phyloP scores from a whole-genome alignment of 2,797 vertebrate genomes.

The Gambusia yucatana region DNA sequence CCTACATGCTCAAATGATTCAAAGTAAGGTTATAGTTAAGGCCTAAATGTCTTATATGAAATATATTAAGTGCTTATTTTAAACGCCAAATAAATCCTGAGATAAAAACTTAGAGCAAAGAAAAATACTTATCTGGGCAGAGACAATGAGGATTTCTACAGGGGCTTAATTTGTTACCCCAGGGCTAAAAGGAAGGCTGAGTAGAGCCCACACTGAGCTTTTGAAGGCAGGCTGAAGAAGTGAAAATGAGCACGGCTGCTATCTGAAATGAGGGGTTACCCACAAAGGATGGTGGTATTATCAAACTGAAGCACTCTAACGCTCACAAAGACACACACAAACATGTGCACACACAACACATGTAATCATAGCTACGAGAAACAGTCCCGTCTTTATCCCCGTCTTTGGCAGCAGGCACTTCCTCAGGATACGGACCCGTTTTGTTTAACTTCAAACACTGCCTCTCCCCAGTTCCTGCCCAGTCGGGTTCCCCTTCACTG shows the following conservation, averaged over 20 bases:
- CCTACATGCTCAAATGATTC: slow-evolving; percentile 40
- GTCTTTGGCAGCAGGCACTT: slow-evolving; percentile 76
- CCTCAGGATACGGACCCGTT: slow-evolving; percentile 75
- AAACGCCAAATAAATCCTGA: slow-evolving; percentile 62
- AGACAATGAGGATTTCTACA: slow-evolving; percentile 46
- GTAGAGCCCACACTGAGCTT: slow-evolving; percentile 33
- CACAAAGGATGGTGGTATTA: slow-evolving; percentile 35
- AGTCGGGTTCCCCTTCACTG: slow-evolving; percentile 54
- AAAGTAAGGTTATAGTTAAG: slow-evolving; percentile 49
- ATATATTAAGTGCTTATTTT: slow-evolving; percentile 62
- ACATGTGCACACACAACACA: slow-evolving; percentile 48
- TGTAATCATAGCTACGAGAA: slow-evolving; percentile 69
- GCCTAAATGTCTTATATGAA: slow-evolving; percentile 52
- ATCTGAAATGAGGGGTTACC: slow-evolving; percentile 43
- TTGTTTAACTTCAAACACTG: slow-evolving; percentile 77
- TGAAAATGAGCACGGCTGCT: slow-evolving; percentile 41
- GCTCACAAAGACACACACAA: slow-evolving; percentile 38
- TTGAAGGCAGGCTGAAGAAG: slow-evolving; percentile 28
- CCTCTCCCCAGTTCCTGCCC: slow-evolving; percentile 67
- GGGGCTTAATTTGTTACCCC: slow-evolving; percentile 52
- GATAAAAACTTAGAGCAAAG: slow-evolving; percentile 43
- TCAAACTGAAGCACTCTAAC: slow-evolving; percentile 47
- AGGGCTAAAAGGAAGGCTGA: slow-evolving; percentile 29
- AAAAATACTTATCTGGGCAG: slow-evolving; percentile 44
- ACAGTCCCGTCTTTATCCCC: slow-evolving; percentile 73